Conservation (phyloP, 2,888 invertebrate genomes). For the Sericinus montela region DNA sequence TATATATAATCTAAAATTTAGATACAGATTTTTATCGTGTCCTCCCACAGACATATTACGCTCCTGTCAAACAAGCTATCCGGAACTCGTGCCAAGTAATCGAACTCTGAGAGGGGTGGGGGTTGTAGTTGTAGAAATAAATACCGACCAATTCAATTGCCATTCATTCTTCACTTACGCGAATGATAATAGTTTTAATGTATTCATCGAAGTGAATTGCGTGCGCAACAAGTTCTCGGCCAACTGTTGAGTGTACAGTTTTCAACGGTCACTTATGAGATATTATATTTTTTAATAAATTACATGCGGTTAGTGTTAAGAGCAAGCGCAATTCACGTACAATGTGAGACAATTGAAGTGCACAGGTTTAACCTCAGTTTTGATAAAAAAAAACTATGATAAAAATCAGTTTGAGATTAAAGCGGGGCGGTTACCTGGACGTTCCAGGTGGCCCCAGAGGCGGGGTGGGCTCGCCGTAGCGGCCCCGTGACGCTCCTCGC, state of each 20-base stretch:
- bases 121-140: slow-evolving; percentile 17
- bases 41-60: background rate
- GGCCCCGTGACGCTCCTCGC: slow-evolving; percentile 79
- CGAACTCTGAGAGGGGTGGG: slow-evolving; percentile 5
- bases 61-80: background rate
- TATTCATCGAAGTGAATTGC: slow-evolving; percentile 50
- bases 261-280: slow-evolving; percentile 34
- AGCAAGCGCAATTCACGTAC: background rate
- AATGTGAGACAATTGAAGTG: background rate
- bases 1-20: no score
- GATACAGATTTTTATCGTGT: no score
- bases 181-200: slow-evolving; percentile 46
- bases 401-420: background rate
- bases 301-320: slow-evolving; percentile 1
- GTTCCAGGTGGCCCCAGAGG: slow-evolving; percentile 91
- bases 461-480: slow-evolving; percentile 85
- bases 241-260: slow-evolving; percentile 64
- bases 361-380: background rate
- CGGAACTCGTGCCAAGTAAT: background rate
- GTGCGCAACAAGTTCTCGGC: slow-evolving; percentile 69
- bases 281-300: slow-evolving; percentile 17
- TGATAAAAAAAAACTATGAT: no score
- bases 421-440: slow-evolving; percentile 78
- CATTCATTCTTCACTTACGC: slow-evolving; percentile 26
- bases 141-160: slow-evolving; percentile 24